Base-by-base conservation (phyloP, 2,113 vertebrate species). In the Glareola pratincola region DNA sequence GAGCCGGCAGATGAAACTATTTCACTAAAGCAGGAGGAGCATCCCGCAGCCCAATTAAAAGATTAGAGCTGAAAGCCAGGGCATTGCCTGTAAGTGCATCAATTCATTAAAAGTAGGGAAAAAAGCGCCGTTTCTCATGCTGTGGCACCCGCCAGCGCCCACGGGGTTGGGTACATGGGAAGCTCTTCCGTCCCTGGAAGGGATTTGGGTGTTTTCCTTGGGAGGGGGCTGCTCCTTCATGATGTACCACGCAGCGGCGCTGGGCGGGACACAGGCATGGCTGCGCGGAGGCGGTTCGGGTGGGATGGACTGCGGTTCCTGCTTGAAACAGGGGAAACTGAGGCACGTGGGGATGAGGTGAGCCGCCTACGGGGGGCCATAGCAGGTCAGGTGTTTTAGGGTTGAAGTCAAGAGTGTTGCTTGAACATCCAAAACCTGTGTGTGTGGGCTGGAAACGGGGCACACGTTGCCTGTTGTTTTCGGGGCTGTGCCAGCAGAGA, bases 371-470 rank as follows among this genome's bases (percentile, higher is more conserved):
- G 11, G 50, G 36, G n/a, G 15, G 8, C 13, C 27, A 2, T 22
- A 45, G 41, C 56, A 57, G 41, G 9, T 41, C 16, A 13, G 14
- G 69, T 26, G 20, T 37, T 51, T 41, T 21, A 14, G 76, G 24
- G 53, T 7, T 51, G 73, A 20, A 26, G 63, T 32, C 62, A 30
- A 30, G 36, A 50, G 19, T 0, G 1, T 50, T 56, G n/a, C 41
- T 48, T 23, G 23, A 29, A 43, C 51, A 24, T 48, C 51, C 36
- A 6, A 39, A 57, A 47, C 22, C 34, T 63, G 34, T 12, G 39
- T 1, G 0, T 14, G 36, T 2, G 1, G n/a, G 15, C 34, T 73
- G 3, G 0, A 32, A 34, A 34, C 0, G 3, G 64, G 29, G 12
- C 5, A 3, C 16, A 1, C 1, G 4, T 16, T 39, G 53, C 56